A percentile compares a stretch with the other conserved stretches of the same genome.
Conservation (phyloP, 2,888 invertebrate genomes). For the Hirtodrosophila trivittata region DNA sequence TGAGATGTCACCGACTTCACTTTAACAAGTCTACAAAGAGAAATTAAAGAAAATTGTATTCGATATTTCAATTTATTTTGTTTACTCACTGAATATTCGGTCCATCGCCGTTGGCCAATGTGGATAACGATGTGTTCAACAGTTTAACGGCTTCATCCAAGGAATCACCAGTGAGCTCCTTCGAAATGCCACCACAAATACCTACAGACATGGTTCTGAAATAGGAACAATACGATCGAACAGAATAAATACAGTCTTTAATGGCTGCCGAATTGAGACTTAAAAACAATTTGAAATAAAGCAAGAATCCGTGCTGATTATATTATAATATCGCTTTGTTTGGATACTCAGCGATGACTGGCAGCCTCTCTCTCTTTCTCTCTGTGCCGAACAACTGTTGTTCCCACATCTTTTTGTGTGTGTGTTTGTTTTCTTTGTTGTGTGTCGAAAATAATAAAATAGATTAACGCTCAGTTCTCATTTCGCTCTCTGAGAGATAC, state of each 20-base stretch:
- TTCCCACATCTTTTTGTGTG: slow-evolving; percentile 4
- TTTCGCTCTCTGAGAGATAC: no score
- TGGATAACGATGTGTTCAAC: slow-evolving; percentile 28
- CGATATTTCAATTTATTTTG: no score
- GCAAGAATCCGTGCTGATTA: no score
- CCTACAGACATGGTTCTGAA: slow-evolving; percentile 38
- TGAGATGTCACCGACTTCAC: slow-evolving; percentile 54
- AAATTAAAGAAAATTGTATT: neutral
- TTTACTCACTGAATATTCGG: slow-evolving; percentile 47
- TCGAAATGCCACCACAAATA: slow-evolving; percentile 38
- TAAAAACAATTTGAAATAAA: slow-evolving; percentile 4
- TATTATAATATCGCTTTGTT: slow-evolving; percentile 38
- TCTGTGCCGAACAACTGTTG: no score
- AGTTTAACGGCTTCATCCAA: slow-evolving; percentile 32
- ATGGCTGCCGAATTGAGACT: neutral
- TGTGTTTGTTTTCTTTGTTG: slow-evolving; percentile 32
- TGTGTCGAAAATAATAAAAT: no score
- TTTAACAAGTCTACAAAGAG: slow-evolving; percentile 61
- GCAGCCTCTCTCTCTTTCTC: no score
- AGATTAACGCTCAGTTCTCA: no score
- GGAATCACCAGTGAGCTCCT: slow-evolving; percentile 16
- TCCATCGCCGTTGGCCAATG: slow-evolving; percentile 28
- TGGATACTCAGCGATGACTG: slow-evolving; percentile 41
- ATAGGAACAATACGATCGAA: no score
- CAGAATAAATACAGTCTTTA: no score